Evolutionary conservation across 2,113 vertebrate genomes (phyloP).

Genomic region (Tichodroma muraria): DNA sequence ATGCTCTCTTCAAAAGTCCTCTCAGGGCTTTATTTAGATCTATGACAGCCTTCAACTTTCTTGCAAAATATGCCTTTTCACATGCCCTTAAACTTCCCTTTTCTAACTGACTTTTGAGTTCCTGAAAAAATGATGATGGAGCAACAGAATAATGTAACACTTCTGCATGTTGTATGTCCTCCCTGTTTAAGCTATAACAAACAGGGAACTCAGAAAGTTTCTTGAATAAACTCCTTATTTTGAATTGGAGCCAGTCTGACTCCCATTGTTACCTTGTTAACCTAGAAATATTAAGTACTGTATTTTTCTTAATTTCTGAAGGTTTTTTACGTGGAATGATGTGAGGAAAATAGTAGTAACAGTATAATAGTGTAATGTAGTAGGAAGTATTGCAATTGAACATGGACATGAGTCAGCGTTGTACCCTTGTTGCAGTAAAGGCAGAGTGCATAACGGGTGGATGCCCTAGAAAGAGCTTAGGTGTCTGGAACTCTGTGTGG

Average conservation of each 20-base stretch:
- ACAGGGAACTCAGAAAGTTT: neutral
- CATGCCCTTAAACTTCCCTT: neutral
- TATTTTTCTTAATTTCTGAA: neutral
- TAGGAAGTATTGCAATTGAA: neutral
- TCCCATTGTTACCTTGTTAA: neutral
- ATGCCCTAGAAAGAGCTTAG: neutral
- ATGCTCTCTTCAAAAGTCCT: neutral
- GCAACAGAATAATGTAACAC: neutral
- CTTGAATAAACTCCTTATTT: neutral
- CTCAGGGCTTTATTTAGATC: neutral
- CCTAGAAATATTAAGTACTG: neutral
- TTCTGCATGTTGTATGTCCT: neutral
- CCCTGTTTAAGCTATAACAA: neutral
- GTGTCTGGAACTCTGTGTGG: neutral
- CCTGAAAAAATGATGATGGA: neutral
- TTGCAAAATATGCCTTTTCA: neutral
- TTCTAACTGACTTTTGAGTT: neutral
- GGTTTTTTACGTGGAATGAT: accelerated
- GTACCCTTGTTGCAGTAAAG: neutral
- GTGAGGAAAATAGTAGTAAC: neutral
- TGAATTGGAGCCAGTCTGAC: neutral
- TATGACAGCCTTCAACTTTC: neutral
- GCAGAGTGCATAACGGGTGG: neutral
- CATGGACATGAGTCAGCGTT: neutral
- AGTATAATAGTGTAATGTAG: no score